Evolutionary conservation across 1,140 invertebrate species (phyloP).

Genomic region (Lethocerus indicus): DNA sequence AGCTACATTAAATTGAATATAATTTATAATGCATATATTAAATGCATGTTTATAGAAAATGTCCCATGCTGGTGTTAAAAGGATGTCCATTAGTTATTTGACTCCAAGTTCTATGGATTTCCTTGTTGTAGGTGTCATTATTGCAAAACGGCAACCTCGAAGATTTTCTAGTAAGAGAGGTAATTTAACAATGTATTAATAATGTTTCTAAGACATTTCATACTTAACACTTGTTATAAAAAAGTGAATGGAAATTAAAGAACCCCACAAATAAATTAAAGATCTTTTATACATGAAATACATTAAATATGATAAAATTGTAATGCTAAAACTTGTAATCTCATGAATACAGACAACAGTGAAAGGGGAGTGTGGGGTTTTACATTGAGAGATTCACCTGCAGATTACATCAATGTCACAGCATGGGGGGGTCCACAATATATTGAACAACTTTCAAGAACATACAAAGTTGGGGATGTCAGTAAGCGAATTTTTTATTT

Average conservation of each 20-base stretch:
- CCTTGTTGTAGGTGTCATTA: slow-evolving; percentile 17
- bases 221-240: too few relatives aligned
- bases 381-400: slow-evolving; percentile 43
- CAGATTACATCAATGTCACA: slow-evolving; percentile 47
- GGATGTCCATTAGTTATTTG: slow-evolving; percentile 2
- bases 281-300: neutral
- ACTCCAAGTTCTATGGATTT: slow-evolving; percentile 11
- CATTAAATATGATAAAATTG: neutral
- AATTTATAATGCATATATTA: too few relatives aligned
- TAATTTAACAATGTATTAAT: slow-evolving; percentile 9
- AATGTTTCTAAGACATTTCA: too few relatives aligned
- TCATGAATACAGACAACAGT: neutral
- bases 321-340: neutral
- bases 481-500: slow-evolving; percentile 25
- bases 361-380: slow-evolving; percentile 44
- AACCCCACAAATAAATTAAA: neutral
- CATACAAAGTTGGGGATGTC: slow-evolving; percentile 41
- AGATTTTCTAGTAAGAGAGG: slow-evolving; percentile 15
- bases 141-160: slow-evolving; percentile 15
- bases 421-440: slow-evolving; percentile 44
- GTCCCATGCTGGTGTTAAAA: slow-evolving; percentile 6
- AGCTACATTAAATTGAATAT: too few relatives aligned
- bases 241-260: too few relatives aligned
- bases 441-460: slow-evolving; percentile 33
- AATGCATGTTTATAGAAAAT: slow-evolving; percentile 5